Evolutionary conservation across 2,888 invertebrate genomes (phyloP).

Genomic region (Calameuta idolon): DNA sequence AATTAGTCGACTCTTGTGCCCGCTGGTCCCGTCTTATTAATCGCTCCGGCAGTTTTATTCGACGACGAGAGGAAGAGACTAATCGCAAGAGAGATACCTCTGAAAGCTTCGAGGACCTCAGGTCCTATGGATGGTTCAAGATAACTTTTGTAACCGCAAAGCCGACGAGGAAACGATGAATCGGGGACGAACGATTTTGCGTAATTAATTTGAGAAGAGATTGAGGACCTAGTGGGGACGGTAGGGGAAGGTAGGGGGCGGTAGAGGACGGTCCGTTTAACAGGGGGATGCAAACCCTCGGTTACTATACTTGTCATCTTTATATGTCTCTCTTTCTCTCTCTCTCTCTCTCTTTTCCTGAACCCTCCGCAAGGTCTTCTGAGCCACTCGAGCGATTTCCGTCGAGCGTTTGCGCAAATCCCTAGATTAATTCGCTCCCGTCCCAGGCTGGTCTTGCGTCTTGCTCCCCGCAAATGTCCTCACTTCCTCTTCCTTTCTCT

Average conservation of each 20-base stretch:
- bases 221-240: neutral
- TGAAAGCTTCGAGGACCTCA: neutral
- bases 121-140: neutral
- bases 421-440: neutral
- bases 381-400: neutral
- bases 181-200: neutral
- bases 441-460: neutral
- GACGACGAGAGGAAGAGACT: neutral
- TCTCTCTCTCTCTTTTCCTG: neutral
- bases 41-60: neutral
- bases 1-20: constrained; percentile 3
- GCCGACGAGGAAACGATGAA: constrained; percentile 1
- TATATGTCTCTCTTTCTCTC: neutral
- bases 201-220: constrained; percentile 5
- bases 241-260: neutral
- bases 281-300: neutral
- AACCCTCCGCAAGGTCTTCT: neutral
- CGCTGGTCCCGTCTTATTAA: neutral
- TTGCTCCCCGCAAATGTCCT: neutral
- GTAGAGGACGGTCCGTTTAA: neutral
- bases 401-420: neutral
- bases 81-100: neutral
- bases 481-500: neutral
- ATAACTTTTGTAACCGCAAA: neutral
- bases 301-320: neutral